A percentile compares a stretch with the other conserved stretches of the same genome.
Conservation (phyloP, 2,888 invertebrate species). For the Lasius fuliginosus region DNA sequence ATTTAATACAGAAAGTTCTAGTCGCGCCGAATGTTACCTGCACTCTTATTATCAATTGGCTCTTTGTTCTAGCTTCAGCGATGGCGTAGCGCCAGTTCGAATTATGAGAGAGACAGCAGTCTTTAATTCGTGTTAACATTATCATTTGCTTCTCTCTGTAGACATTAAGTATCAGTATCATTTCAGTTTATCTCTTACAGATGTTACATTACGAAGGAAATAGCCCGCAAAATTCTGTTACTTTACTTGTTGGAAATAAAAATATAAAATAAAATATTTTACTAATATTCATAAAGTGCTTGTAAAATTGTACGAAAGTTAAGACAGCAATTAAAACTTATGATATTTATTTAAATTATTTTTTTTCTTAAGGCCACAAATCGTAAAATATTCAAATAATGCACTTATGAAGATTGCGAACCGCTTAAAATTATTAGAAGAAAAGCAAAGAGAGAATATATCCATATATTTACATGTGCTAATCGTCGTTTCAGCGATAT, state of each 20-base stretch:
- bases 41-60: conserved; percentile 33
- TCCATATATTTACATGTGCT: background rate
- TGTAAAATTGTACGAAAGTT: conserved; percentile 3
- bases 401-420: background rate
- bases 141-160: conserved; percentile 4
- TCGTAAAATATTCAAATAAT: background rate
- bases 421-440: background rate
- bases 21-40: background rate
- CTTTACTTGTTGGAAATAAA: background rate
- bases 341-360: background rate
- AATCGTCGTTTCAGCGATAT: background rate
- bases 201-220: conserved; percentile 7
- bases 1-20: conserved; percentile 21
- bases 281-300: background rate
- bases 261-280: conserved; percentile 2
- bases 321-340: background rate
- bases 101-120: conserved; percentile 11
- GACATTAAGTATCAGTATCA: background rate
- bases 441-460: background rate
- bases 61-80: conserved; percentile 33
- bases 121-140: conserved; percentile 28
- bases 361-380: background rate
- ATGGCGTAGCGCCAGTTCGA: conserved; percentile 39
- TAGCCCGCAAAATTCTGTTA: background rate
- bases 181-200: conserved; percentile 10